A percentile compares a stretch with the other conserved stretches of the same genome.
These are phyloP conservation scores for Drosophila meridiana DNA, from an alignment of 2,888 invertebrate genomes.

Conservation along the genomic window DNA sequence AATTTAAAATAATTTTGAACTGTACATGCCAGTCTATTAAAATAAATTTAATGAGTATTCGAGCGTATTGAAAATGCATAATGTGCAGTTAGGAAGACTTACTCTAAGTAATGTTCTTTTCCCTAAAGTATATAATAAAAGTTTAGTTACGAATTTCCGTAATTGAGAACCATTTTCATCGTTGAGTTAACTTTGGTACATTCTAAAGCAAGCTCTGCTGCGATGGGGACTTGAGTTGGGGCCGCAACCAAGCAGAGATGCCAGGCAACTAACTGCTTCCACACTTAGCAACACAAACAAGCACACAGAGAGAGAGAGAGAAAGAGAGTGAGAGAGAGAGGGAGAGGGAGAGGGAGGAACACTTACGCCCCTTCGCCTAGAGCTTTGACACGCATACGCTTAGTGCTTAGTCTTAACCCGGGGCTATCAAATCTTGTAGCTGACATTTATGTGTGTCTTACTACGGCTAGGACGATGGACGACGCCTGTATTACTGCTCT, in stretches of 20 bases:
- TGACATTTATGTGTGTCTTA: constrained; percentile 75
- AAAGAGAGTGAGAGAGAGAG: background rate
- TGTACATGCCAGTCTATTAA: background rate
- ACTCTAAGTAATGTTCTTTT: constrained; percentile 10
- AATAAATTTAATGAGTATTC: background rate
- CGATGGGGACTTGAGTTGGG: background rate
- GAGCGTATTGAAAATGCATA: constrained; percentile 8
- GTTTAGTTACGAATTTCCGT: constrained; percentile 19
- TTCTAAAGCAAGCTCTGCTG: constrained; percentile 20
- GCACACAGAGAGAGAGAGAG: background rate
- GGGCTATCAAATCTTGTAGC: constrained; percentile 73
- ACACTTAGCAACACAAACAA: constrained; percentile 43
- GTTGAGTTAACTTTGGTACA: constrained; percentile 12
- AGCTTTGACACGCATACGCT: constrained; percentile 64
- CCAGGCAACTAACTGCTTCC: constrained; percentile 29
- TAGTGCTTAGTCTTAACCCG: constrained; percentile 66
- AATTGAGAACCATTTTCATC: constrained; percentile 21
- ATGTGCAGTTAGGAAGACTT: constrained; percentile 5
- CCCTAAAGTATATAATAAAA: constrained; percentile 7
- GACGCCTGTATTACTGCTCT: constrained; percentile 59
- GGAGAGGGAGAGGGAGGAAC: background rate
- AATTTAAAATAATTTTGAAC: background rate
- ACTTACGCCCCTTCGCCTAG: constrained; percentile 12
- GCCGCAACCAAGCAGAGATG: constrained; percentile 11
- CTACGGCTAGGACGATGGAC: constrained; percentile 36